Conservation (phyloP, 2,888 invertebrate genomes). For the Drosophila meridionalis region DNA sequence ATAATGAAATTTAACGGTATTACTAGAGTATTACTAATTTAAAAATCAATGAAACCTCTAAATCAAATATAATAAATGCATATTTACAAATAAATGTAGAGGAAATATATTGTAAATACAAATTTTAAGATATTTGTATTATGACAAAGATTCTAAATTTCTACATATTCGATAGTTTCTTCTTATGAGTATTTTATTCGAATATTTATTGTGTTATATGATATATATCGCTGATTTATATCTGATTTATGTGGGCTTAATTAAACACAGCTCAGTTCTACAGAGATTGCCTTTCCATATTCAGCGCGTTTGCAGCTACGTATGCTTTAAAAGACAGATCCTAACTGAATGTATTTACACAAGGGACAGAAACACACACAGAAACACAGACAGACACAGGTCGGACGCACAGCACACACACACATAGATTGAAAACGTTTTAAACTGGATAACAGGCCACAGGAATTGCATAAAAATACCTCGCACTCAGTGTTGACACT, state of each 20-base stretch:
- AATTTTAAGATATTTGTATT: neutral
- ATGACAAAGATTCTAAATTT: neutral
- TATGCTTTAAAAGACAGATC: neutral
- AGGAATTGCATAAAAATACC: constrained; percentile 59
- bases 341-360: neutral
- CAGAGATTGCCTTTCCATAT: constrained; percentile 67
- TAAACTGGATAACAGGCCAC: constrained; percentile 45
- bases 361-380: constrained; percentile 10
- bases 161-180: neutral
- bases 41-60: neutral
- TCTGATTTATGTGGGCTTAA: neutral
- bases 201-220: neutral
- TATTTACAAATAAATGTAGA: neutral
- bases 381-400: constrained; percentile 17
- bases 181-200: neutral
- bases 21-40: neutral
- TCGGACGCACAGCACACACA: constrained; percentile 8
- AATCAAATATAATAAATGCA: neutral
- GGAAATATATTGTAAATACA: neutral
- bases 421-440: constrained; percentile 29
- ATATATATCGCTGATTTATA: neutral
- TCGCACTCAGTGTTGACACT: constrained; percentile 50
- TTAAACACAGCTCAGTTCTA: constrained; percentile 18
- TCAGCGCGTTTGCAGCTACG: constrained; percentile 44
- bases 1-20: neutral